Percentiles rank a stretch among this genome's conserved stretches.
These are phyloP conservation scores for Pipistrellus pipistrellus DNA, from an alignment of 2,797 vertebrate species.

Conservation along the genomic window DNA sequence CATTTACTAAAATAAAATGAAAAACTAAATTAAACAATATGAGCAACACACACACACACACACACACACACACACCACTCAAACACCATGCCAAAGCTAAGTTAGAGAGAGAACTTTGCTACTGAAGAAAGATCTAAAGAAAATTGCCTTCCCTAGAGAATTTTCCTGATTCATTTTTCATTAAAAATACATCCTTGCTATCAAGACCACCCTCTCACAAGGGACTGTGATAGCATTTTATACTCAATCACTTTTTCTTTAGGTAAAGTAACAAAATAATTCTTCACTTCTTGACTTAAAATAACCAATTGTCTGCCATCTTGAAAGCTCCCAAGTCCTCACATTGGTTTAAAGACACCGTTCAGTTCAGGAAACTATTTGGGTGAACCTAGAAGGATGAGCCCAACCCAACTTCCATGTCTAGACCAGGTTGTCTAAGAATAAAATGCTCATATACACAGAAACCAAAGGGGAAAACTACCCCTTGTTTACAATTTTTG, in stretches of 20 bases:
- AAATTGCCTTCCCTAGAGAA: neutral
- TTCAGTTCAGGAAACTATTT: neutral
- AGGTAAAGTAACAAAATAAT: neutral
- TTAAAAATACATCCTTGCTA: neutral
- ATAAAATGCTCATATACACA: neutral
- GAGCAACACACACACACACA: neutral
- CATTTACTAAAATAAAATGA: slow-evolving; percentile 6
- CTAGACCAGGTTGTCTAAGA: neutral
- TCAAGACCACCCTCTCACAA: neutral
- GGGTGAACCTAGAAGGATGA: neutral
- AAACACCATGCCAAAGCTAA: neutral
- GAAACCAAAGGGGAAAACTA: neutral
- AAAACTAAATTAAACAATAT: neutral
- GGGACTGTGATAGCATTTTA: neutral
- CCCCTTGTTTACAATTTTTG: neutral
- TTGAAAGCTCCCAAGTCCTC: neutral
- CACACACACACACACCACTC: neutral
- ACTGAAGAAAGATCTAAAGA: neutral
- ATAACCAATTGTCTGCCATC: neutral
- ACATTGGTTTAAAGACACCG: neutral
- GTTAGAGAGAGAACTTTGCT: neutral
- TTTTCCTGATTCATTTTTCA: neutral
- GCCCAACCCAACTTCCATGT: neutral
- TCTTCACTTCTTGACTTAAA: neutral
- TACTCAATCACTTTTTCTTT: neutral